Evolutionary conservation across 2,888 invertebrate genomes (phyloP), one percentile per base, ranked within the genome.

Genomic region (Diadromus collaris): DNA sequence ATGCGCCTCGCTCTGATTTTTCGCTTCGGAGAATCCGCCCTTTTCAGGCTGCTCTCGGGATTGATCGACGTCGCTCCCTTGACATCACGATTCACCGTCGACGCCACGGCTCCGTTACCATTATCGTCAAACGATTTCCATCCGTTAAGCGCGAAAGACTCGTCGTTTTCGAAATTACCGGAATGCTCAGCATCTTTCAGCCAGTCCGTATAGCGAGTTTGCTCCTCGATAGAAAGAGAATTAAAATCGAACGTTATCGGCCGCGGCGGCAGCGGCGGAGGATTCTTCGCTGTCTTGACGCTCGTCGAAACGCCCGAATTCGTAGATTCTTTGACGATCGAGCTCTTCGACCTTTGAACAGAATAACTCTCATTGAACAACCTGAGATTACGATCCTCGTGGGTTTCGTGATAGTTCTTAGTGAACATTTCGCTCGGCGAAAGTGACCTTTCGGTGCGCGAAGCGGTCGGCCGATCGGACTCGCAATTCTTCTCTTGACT

Each of bases 261-360:
- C 16, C 56, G 16, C 29, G 56, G 56, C 27, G 56, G 56, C 9
- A 56, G 27, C 29, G 56, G 56, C 29, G 56, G 56, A 16, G 29
- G 27, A 29, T 13, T 13, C 27, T 13, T 16, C 16, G 27, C 29
- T n/a, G 56, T 16, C 6, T 16, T 56, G 6, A 6, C 54, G 29
- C 29, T 56, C 13, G 29, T 56, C 27, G 54, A 13, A 27, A 16
- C 6, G 1, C 6, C 2, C 56, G n/a, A 13, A 29, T 2, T 56
- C 27, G 56, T 16, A n/a, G 5, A 24, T 56, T 51, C 51, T 5
- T 21, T 24, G 21, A 10, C 21, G 4, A 5, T 10, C 21, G 51
- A 51, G 4, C 2, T 56, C 29, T 16, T 29, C 56, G 9, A 29
- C n/a, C 29, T 24, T 56, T 16, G 24, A 27, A 16, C 21, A 2